phyloP scores from a whole-genome alignment of 2,888 invertebrate genomes.

The Smittia aterrima region DNA sequence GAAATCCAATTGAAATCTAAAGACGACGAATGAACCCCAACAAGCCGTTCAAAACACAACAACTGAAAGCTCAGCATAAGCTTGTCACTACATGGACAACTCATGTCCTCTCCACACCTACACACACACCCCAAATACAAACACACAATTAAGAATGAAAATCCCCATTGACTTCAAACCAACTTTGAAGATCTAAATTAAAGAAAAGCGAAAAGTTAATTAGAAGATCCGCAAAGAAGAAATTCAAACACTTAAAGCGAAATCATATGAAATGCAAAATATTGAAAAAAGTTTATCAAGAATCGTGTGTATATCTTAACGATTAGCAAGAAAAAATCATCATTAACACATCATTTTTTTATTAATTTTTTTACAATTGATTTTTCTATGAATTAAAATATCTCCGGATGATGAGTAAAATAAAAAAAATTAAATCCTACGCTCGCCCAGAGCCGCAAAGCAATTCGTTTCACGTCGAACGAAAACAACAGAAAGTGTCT shows the following conservation, averaged over 20 bases:
- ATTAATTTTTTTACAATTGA: conserved; percentile 19
- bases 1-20: background rate
- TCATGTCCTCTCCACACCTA: background rate
- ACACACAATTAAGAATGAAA: background rate
- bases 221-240: background rate
- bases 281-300: background rate
- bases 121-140: background rate
- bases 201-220: background rate
- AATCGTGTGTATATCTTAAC: conserved; percentile 13
- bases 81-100: conserved; percentile 32
- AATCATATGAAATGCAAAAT: background rate
- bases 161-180: background rate
- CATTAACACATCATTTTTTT: conserved; percentile 5
- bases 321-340: conserved; percentile 8
- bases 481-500: conserved; percentile 23
- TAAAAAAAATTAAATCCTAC: conserved; percentile 5
- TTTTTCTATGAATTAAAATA: conserved; percentile 5
- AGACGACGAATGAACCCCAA: conserved; percentile 47
- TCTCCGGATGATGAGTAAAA: background rate
- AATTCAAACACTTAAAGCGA: background rate
- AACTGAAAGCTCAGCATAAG: conserved; percentile 54
- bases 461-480: conserved; percentile 21
- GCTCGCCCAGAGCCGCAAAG: conserved; percentile 16
- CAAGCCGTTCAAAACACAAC: conserved; percentile 55
- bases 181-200: background rate